Conservation (phyloP, 2,113 vertebrate species). For the Oncorhynchus clarkii region DNA sequence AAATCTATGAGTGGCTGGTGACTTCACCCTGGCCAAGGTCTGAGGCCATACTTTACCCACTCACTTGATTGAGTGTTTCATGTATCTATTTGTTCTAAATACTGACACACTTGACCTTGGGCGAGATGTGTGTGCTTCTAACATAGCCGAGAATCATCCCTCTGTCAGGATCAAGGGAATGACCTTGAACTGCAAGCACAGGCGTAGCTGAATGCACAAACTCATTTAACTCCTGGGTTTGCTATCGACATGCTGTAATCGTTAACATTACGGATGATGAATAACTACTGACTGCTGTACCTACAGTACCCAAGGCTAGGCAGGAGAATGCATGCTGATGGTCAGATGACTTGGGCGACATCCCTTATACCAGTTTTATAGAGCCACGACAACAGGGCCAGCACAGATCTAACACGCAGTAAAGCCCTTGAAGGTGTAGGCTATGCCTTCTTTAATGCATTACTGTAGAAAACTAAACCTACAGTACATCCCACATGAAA, state of each 20-base stretch:
- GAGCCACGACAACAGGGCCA: constrained; percentile 39
- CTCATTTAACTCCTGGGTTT: constrained; percentile 74
- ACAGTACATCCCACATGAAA: too few relatives aligned
- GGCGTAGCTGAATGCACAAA: constrained; percentile 72
- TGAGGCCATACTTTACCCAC: constrained; percentile 49
- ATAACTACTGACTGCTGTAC: constrained; percentile 69
- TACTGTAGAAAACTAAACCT: not conserved
- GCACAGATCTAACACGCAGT: not conserved
- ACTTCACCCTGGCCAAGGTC: constrained; percentile 68
- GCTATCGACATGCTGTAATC: constrained; percentile 76
- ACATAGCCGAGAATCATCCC: constrained; percentile 66
- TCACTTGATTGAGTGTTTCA: constrained; percentile 68
- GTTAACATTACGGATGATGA: constrained; percentile 76
- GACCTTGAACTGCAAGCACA: constrained; percentile 72
- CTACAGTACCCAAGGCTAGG: constrained; percentile 22
- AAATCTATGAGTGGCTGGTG: constrained; percentile 61
- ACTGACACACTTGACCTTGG: constrained; percentile 75
- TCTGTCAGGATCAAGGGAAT: constrained; percentile 63
- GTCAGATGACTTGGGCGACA: constrained; percentile 49
- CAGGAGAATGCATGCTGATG: constrained; percentile 14
- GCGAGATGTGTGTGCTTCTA: constrained; percentile 61
- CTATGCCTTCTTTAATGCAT: constrained; percentile 30
- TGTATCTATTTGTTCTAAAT: constrained; percentile 75
- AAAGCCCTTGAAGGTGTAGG: constrained; percentile 38
- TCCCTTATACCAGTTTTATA: constrained; percentile 57